phyloP scores from a whole-genome alignment of 2,113 vertebrate species.

The Cyprinodon brontotheroides region DNA sequence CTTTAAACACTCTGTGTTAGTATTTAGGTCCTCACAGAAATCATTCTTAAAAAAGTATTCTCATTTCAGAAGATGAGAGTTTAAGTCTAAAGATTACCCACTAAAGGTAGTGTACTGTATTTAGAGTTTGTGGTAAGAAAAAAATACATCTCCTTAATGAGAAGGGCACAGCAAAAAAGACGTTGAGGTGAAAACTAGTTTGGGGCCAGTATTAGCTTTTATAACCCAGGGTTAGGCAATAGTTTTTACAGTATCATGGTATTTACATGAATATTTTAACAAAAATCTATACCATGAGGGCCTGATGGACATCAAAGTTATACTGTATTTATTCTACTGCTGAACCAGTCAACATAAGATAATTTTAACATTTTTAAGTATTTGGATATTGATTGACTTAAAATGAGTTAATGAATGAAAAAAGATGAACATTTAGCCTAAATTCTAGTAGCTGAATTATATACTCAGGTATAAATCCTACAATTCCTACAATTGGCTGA shows the following conservation, averaged over 20 bases:
- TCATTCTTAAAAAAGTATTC: conserved; percentile 11
- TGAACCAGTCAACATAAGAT: too few species aligned
- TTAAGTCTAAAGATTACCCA: conserved; percentile 46
- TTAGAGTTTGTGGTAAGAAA: conserved; percentile 39
- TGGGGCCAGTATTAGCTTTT: background rate
- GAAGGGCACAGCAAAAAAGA: conserved; percentile 7
- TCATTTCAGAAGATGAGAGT: conserved; percentile 46
- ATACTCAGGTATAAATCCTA: background rate
- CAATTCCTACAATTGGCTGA: background rate
- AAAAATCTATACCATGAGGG: background rate
- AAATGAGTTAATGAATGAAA: too few species aligned
- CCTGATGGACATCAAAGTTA: background rate
- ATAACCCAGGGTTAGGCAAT: background rate
- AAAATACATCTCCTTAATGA: conserved; percentile 53
- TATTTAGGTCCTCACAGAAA: conserved; percentile 45
- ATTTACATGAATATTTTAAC: background rate
- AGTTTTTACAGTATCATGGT: background rate
- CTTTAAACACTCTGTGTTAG: conserved; percentile 32
- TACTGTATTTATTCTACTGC: too few species aligned
- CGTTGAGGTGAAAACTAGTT: background rate
- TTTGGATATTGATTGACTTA: too few species aligned
- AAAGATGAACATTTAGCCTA: too few species aligned
- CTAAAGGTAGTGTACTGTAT: conserved; percentile 50
- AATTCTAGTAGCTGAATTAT: background rate
- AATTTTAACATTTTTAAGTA: too few species aligned